These are phyloP conservation scores for Girardia tigrina DNA, from an alignment of 2,888 invertebrate species.

Conservation along the genomic window DNA sequence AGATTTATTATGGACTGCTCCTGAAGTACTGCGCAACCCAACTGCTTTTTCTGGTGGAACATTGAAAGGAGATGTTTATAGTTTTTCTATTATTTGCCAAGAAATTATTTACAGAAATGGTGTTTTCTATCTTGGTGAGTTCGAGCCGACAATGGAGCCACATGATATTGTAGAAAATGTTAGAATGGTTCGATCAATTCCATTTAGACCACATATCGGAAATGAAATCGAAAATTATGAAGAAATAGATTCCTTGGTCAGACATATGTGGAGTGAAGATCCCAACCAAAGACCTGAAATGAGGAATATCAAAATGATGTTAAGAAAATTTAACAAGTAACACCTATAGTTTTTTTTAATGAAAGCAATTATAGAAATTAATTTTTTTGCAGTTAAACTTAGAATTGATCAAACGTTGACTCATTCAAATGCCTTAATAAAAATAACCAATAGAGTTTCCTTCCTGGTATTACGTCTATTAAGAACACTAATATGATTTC, in stretches of 20 bases:
- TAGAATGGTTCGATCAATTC: background rate
- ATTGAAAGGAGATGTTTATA: conserved; percentile 59
- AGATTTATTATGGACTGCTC: conserved; percentile 86
- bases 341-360: conserved; percentile 39
- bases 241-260: conserved; percentile 37
- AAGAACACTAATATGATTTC: no score
- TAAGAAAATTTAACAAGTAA: conserved; percentile 85
- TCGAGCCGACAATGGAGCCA: background rate
- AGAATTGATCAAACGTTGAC: no score
- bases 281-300: conserved; percentile 80
- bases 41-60: conserved; percentile 54
- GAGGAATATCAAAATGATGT: conserved; percentile 67
- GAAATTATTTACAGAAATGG: conserved; percentile 61
- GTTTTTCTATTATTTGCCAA: conserved; percentile 64
- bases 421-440: no score
- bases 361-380: background rate
- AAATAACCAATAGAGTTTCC: no score
- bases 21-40: conserved; percentile 56
- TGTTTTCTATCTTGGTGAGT: conserved; percentile 38
- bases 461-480: no score
- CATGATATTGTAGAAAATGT: background rate
- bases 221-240: conserved; percentile 58
- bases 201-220: background rate
- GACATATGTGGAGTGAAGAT: conserved; percentile 77
- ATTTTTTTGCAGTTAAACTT: background rate